These are phyloP conservation scores for Ruditapes philippinarum DNA, from an alignment of 1,140 invertebrate species.

Conservation along the genomic window DNA sequence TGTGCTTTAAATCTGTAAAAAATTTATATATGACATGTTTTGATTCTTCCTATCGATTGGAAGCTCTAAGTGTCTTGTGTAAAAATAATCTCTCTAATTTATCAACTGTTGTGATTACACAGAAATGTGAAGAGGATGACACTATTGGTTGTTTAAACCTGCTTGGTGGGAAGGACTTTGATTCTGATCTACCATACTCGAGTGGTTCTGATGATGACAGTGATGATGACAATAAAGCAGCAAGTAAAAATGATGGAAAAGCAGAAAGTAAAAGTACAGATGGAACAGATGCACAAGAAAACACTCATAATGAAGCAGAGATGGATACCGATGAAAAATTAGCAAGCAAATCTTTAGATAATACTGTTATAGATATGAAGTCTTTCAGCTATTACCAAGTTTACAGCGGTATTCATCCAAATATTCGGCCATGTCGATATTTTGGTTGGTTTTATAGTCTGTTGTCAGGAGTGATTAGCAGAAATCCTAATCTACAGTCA, in stretches of 20 bases:
- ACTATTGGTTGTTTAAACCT: not conserved
- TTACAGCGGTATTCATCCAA: not conserved
- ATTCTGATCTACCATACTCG: not conserved
- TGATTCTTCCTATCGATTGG: not conserved
- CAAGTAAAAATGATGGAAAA: not conserved
- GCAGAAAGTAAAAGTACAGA: not conserved
- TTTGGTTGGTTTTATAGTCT: slow-evolving; percentile 14
- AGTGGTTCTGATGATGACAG: not conserved
- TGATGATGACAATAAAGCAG: not conserved
- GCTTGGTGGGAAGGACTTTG: not conserved
- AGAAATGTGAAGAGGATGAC: not conserved
- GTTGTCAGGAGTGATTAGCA: not conserved
- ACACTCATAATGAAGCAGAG: not conserved
- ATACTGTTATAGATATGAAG: not conserved
- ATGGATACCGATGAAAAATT: not conserved
- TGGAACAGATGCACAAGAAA: not conserved
- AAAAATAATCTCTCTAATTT: not conserved
- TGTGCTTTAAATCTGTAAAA: not conserved
- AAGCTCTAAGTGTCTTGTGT: not conserved
- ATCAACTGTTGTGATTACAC: not conserved
- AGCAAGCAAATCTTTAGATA: not conserved
- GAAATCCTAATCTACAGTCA: not conserved
- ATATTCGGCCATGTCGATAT: not conserved
- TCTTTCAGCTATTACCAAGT: not conserved
- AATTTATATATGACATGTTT: not conserved